Base-by-base conservation (phyloP, 2,113 vertebrate genomes). In the Nansenia antarctica region DNA sequence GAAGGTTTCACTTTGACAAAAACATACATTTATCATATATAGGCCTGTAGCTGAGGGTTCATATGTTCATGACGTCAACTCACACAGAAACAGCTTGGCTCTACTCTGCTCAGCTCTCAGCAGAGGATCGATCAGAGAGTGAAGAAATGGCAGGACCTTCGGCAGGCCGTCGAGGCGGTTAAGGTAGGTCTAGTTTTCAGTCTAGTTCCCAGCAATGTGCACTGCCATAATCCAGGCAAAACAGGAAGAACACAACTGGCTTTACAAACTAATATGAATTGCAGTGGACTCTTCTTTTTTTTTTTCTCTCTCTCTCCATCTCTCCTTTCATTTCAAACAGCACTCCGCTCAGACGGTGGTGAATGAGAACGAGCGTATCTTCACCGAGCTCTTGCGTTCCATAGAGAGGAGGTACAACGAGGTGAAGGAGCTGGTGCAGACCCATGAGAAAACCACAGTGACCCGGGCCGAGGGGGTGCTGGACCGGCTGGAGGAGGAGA, bases 91-190 rank as follows among this genome's bases (percentile, higher is more conserved):
- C 86, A 91, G 70, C 87, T 92, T 52, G 79, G 89, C 9, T n/a
- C 63, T 18, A 91, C 86, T 0, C 77, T 92, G 66, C 69, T 87
- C 73, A 81, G 84, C 73, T 92, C 91, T 74, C 91, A 92, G 71
- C 77, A 90, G 22, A 91, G 88, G 78, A 92, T 92, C 61, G 88
- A 92, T 35, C 82, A 90, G 57, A 88, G 84, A 69, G 49, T 91
- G 55, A 93, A 92, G 77, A 91, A 91, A 73, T 91, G 91, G 89
- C 88, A 92, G 82, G 91, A 92, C 58, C 82, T 92, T 9, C 66
- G 82, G 11, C 89, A 92, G 77, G 85, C 90, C 20, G 79, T 90
- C 32, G 90, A 91, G 58, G 69, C 91, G 18, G 67, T 91, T 12
- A 91, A 90, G 82, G 91, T 92, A 61, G 73, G 77, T 34, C 4